These are phyloP conservation scores for Ceriagrion tenellum DNA, from an alignment of 2,888 invertebrate genomes.

Conservation along the genomic window DNA sequence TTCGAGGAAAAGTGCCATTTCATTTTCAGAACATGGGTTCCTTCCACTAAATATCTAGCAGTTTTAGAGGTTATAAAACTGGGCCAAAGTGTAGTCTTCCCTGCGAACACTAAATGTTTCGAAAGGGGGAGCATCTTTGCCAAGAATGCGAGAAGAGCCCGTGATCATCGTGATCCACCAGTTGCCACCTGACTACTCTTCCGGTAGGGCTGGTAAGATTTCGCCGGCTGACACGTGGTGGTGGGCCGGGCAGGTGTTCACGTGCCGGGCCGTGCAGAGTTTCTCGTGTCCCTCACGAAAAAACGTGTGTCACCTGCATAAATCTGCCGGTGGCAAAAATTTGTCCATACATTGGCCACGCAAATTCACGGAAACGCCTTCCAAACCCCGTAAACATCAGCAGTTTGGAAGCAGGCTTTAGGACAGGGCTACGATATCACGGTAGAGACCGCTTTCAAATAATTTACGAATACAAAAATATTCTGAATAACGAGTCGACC, in stretches of 20 bases:
- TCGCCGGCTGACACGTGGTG: not conserved
- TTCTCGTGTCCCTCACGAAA: not conserved
- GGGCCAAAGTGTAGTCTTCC: too few species aligned
- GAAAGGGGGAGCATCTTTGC: not conserved
- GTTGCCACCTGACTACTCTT: constrained; percentile 18
- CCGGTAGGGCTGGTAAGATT: not conserved
- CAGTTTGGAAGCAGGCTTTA: too few species aligned
- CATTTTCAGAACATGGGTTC: too few species aligned
- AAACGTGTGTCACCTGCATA: not conserved
- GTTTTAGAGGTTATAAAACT: too few species aligned
- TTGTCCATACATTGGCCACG: not conserved
- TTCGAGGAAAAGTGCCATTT: too few species aligned
- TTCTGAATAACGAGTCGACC: too few species aligned
- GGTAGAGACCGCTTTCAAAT: too few species aligned
- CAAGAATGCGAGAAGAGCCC: not conserved
- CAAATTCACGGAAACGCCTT: not conserved
- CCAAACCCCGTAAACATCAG: too few species aligned
- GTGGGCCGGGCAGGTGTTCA: not conserved
- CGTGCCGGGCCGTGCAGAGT: not conserved
- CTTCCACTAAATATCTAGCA: too few species aligned
- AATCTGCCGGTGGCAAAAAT: not conserved
- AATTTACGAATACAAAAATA: too few species aligned
- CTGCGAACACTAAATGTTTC: not conserved
- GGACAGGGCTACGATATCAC: too few species aligned
- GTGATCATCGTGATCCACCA: not conserved